Base-by-base conservation (phyloP, 2,113 vertebrate species). In the Myxocyprinus asiaticus region DNA sequence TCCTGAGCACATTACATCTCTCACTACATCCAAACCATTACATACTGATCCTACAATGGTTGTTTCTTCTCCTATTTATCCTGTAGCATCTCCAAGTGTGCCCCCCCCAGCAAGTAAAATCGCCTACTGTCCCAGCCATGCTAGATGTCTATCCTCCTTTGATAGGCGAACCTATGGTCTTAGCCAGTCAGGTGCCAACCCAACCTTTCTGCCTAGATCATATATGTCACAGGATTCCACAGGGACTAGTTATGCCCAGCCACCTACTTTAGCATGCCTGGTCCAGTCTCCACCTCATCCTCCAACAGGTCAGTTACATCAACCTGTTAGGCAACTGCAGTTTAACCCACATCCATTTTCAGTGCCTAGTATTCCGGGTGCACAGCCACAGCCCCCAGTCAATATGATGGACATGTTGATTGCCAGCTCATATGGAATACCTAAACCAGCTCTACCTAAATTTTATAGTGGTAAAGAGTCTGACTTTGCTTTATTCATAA, bases 341-440 rank as follows among this genome's bases (percentile, higher is more conserved):
- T 42, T 42, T 12, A 14, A 6, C 22, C 11, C 62, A 14, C 33
- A 63, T 9, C 33, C 6, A 43, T 43, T 64, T 42, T n/a, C 3
- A 7, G 11, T 7, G 33, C 22, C 62, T 42, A 64, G 33, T 64
- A 6, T 44, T 14, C 5, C 12, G 0, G 6, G 33, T 44, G 42
- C 4, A 65, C 33, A 65, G 62, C 42, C 22, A 44, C 42, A 59
- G n/a, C 6, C 15, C 22, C 42, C 42, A 7, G 63, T 65, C 42
- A 65, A 65, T 44, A 65, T 44, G 42, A 65, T 12, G 33, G 11
- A 65, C 33, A 65, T 65, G n/a, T n/a, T n/a, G n/a, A n/a, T n/a
- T n/a, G n/a, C n/a, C n/a, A n/a, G n/a, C n/a, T n/a, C n/a, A n/a
- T n/a, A n/a, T n/a, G n/a, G n/a, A n/a, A n/a, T n/a, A n/a, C n/a